Evolutionary conservation across 2,888 invertebrate genomes (phyloP), one percentile per base, ranked within the genome.

Genomic region (Torymus tubicola): DNA sequence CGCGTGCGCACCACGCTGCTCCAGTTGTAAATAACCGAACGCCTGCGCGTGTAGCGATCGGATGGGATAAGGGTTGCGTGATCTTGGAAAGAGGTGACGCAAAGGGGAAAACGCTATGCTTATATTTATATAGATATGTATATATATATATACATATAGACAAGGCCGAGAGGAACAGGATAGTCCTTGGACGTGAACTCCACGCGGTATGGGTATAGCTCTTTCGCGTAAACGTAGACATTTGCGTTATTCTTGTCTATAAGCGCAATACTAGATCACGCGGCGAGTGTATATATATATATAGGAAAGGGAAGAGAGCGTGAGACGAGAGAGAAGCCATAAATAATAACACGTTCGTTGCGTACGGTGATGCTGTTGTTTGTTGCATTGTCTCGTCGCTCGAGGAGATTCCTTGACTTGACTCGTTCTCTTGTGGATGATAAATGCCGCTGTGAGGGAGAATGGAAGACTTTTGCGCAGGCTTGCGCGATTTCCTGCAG

Each of bases 21-120:
- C 89, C 82, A 89, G 89, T 90, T 89, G 88, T 89, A 88, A 89
- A 89, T 89, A 89, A 88, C 84, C 16, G 61, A 16, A 53, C 42
- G 42, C 42, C 8, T 1, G 42, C 42, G 42, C 42, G 42, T 1
- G 42, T 8, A 8, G 42, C 42, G 42, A 42, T 42, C 8, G 42
- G 42, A 5, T 65, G 53, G 52, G 63, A 65, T 83, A 78, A 85
- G 86, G 87, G 88, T 87, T 87, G 87, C 87, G 87, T 83, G 86
- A 86, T 86, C 87, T 86, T 84, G 71, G 78, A 85, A 85, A 81
- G 82, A 82, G 81, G 75, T 68, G 81, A 69, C 52, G 24, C 21
- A 16, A 42, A 42, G 42, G 42, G 42, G 42, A 5, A 31, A 3
- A 3, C 31, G 8, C 2, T 1, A n/a, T 21, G 21, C 21, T 21